A percentile compares a stretch with the other conserved stretches of the same genome.
phyloP scores from a whole-genome alignment of 2,888 invertebrate species.

The Hyposoter dolosus region DNA sequence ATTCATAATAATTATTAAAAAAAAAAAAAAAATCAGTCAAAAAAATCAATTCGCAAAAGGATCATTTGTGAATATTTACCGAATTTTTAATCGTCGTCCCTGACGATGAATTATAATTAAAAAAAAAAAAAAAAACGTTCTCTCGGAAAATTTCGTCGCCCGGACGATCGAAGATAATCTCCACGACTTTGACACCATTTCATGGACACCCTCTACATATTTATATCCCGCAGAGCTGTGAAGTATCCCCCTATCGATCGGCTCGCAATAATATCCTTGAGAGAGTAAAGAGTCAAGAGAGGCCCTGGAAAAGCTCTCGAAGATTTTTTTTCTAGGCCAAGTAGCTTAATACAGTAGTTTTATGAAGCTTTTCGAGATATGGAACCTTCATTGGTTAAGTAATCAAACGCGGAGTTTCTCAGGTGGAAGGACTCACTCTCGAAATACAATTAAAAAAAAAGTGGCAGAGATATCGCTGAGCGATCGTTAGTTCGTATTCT shows the following conservation, averaged over 20 bases:
- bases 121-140: not conserved
- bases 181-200: not conserved
- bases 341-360: constrained; percentile 37
- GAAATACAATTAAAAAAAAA: not conserved
- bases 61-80: no score
- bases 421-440: not conserved
- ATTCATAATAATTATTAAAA: no score
- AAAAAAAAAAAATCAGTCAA: no score
- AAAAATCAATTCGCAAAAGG: no score
- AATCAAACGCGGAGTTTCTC: constrained; percentile 24
- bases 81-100: no score
- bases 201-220: not conserved
- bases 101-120: no score
- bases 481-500: not conserved
- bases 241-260: constrained; percentile 44
- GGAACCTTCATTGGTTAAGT: constrained; percentile 13
- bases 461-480: not conserved
- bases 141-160: not conserved
- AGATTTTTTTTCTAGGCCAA: constrained; percentile 57
- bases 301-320: constrained; percentile 37
- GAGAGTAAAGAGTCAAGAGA: constrained; percentile 46
- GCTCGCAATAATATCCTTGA: constrained; percentile 58
- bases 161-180: not conserved
- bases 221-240: constrained; percentile 24
- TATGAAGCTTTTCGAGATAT: not conserved